Evolutionary conservation across 2,797 vertebrate species (phyloP), one percentile per base, ranked within the genome.

Genomic region (Huso huso): DNA sequence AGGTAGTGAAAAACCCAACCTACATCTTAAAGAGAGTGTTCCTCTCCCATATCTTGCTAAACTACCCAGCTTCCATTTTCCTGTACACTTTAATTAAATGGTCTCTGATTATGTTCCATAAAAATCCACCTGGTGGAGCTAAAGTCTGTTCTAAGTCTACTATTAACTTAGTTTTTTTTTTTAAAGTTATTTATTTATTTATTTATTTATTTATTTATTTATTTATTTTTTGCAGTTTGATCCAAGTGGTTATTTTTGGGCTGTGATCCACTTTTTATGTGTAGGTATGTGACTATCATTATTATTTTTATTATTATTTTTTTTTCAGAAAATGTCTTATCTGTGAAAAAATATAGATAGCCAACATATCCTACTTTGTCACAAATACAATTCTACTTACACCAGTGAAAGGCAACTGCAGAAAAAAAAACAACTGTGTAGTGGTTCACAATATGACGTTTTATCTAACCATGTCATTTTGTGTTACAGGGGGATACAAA

Each of bases 221-320:
- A 18, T 49, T 78, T 78, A 48, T 84, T 68, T 75, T 48, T 87
- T 87, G 59, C 83, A 99, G 96, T 93, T 94, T 81, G 91, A 96
- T 83, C 71, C 70, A 66, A 84, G 80, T 0, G 89, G 92, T 69
- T 98, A 96, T 83, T 81, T 88, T 50, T 99, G 96, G 95, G 95
- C 93, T 49, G 50, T 88, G 6, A 75, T 88, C 75, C 95, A 99
- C 70, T 82, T 93, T 64, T 7, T 86, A 75, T 97, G 93, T 79
- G 81, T 91, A 66, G 96, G 96, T 98, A 84, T 90, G 92, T 90
- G n/a, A 69, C 68, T 60, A 73, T 64, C 6, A 49, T 61, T 62
- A 6, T 58, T 58, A 37, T 37, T 58, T 7, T 58, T 11, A 58
- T n/a, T 58, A 13, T 58, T 11, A 11, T 13, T 58, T 37, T 5